Percentiles rank a stretch among this genome's conserved stretches.
phyloP scores from a whole-genome alignment of 2,888 invertebrate genomes.

The Nymphalis polychloros region DNA sequence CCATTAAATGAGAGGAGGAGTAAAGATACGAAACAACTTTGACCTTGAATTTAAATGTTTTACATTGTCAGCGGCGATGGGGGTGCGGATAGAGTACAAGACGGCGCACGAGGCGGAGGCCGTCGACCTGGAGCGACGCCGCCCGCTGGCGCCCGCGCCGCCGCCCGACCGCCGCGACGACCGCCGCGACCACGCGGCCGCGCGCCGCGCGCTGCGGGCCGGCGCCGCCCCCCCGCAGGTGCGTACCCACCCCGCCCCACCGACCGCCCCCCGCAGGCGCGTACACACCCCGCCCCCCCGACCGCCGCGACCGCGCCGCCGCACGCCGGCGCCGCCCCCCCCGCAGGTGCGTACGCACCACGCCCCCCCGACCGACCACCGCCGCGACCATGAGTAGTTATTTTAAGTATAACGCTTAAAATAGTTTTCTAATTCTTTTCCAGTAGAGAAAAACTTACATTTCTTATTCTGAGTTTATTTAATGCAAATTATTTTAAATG shows the following conservation, averaged over 20 bases:
- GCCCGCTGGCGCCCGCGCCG: conserved; percentile 56
- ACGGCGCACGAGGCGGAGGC: conserved; percentile 93
- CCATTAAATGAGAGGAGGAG: too few species aligned
- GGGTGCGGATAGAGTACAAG: conserved; percentile 90
- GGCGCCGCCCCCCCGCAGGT: conserved; percentile 55
- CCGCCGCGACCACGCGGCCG: conserved; percentile 43
- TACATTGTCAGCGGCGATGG: conserved; percentile 63
- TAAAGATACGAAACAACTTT: too few species aligned
- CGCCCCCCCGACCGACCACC: conserved; percentile 72
- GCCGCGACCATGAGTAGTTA: conserved; percentile 47
- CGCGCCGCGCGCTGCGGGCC: conserved; percentile 45
- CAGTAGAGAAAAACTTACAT: too few species aligned
- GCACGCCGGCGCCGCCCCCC: conserved; percentile 51
- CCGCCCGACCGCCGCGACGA: conserved; percentile 51
- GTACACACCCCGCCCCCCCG: conserved; percentile 43
- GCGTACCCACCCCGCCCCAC: not conserved
- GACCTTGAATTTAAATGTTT: too few species aligned
- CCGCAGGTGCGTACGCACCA: conserved; percentile 42
- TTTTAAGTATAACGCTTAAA: too few species aligned
- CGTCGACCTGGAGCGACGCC: conserved; percentile 82
- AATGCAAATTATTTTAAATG: not conserved
- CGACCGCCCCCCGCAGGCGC: conserved; percentile 39
- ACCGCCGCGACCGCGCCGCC: conserved; percentile 36
- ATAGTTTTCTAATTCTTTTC: too few species aligned
- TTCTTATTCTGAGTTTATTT: not conserved